phyloP scores from a whole-genome alignment of 2,888 invertebrate genomes.

The Pemphredon lugubris region DNA sequence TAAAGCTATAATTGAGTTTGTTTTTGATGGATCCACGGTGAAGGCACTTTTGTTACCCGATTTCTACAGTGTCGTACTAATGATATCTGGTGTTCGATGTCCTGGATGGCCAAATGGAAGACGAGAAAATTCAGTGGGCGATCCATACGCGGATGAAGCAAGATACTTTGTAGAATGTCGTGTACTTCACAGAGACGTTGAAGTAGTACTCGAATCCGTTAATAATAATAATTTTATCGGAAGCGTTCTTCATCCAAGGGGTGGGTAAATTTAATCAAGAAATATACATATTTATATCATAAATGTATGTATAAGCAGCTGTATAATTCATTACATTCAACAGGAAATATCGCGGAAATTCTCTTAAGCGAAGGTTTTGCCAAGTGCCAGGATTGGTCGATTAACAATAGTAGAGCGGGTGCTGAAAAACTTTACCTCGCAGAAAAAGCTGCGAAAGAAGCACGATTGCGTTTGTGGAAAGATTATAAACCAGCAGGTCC shows the following conservation, averaged over 20 bases:
- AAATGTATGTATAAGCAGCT: not conserved
- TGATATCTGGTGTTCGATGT: constrained; percentile 96
- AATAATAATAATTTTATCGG: constrained; percentile 97
- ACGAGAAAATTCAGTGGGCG: constrained; percentile 87
- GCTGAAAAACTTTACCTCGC: constrained; percentile 92
- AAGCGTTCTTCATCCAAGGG: constrained; percentile 94
- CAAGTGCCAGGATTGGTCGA: constrained; percentile 96
- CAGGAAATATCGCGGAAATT: constrained; percentile 95
- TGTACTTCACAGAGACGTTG: constrained; percentile 94
- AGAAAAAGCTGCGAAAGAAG: constrained; percentile 94
- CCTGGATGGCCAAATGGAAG: constrained; percentile 90
- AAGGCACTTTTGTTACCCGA: constrained; percentile 95
- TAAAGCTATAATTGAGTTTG: constrained; percentile 97
- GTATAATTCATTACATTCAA: constrained; percentile 6
- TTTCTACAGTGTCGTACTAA: constrained; percentile 94
- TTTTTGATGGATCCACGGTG: constrained; percentile 97
- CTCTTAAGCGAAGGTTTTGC: constrained; percentile 95
- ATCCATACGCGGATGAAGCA: constrained; percentile 93
- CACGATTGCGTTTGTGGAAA: constrained; percentile 93
- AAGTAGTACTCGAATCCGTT: constrained; percentile 94
- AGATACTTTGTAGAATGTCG: constrained; percentile 95
- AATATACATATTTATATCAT: not conserved
- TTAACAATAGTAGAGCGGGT: constrained; percentile 90
- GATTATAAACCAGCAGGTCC: constrained; percentile 91
- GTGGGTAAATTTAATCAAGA: constrained; percentile 71